These are phyloP conservation scores for Hemitrygon akajei DNA, from an alignment of 2,797 vertebrate species.

Conservation along the genomic window DNA sequence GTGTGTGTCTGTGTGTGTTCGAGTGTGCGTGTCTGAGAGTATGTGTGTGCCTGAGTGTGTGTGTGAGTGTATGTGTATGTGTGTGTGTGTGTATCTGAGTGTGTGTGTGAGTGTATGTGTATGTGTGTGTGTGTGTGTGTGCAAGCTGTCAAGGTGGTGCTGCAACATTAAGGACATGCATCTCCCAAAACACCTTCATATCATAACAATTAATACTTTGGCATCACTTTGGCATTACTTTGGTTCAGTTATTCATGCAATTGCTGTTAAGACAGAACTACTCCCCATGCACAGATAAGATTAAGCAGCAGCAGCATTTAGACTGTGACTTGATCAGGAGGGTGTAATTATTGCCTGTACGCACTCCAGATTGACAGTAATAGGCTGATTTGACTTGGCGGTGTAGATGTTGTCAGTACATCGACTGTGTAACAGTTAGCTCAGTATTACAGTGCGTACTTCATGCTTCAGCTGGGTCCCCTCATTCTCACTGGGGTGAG, in stretches of 20 bases:
- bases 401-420: neutral
- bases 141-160: neutral
- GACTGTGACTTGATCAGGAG: neutral
- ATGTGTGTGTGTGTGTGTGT: neutral
- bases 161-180: neutral
- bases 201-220: neutral
- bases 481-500: neutral
- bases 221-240: neutral
- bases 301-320: neutral
- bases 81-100: too few relatives aligned
- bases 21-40: too few relatives aligned
- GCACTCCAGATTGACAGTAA: neutral
- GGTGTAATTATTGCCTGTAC: neutral
- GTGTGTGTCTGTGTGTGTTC: too few relatives aligned
- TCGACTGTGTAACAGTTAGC: neutral
- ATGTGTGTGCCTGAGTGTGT: too few relatives aligned
- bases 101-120: too few relatives aligned
- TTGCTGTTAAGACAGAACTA: neutral
- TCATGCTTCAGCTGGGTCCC: neutral
- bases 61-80: too few relatives aligned
- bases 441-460: neutral
- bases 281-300: neutral
- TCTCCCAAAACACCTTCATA: neutral
- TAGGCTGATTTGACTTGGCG: neutral
- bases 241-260: neutral